Conservation (phyloP, 30 jellyfish, hydroid and myxozoan genomes). For the Cassiopea xamachana region DNA sequence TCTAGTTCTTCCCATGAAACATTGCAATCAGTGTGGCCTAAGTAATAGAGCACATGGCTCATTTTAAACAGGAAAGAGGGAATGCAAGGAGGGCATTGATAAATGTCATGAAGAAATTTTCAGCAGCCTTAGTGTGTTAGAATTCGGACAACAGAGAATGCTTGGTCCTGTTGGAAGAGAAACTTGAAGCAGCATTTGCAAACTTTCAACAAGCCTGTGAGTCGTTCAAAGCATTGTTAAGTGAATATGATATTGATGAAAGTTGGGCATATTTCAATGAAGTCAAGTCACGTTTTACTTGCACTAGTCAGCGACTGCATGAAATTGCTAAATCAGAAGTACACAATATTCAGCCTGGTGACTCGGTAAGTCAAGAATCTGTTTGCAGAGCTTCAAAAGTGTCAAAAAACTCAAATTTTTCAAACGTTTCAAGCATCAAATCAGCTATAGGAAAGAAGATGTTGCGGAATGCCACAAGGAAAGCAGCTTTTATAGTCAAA, state of each 20-base stretch:
- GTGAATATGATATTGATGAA: constrained; percentile 38
- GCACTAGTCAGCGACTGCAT: constrained; percentile 19
- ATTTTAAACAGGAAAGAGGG: constrained; percentile 46
- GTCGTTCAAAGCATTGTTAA: constrained; percentile 8
- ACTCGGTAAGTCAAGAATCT: constrained; percentile 36
- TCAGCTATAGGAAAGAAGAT: constrained; percentile 47
- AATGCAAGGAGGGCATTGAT: constrained; percentile 60
- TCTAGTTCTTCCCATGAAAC: no score
- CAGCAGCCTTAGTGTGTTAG: constrained; percentile 57
- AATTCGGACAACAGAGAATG: constrained; percentile 52
- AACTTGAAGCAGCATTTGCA: constrained; percentile 26
- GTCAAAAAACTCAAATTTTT: constrained; percentile 2
- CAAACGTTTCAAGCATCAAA: constrained; percentile 9
- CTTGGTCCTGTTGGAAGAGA: constrained; percentile 29
- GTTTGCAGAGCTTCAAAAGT: constrained; percentile 2
- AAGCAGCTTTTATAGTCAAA: constrained; percentile 40
- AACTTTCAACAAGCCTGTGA: constrained; percentile 29
- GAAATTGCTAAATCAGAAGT: constrained; percentile 1
- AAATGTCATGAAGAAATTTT: constrained; percentile 42
- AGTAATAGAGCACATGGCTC: constrained; percentile 16
- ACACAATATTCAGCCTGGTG: constrained; percentile 2
- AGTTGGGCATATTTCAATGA: constrained; percentile 38
- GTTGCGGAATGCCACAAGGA: constrained; percentile 46
- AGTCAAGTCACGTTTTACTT: constrained; percentile 17
- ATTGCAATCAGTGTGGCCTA: no score